A percentile compares a stretch with the other conserved stretches of the same genome.
Evolutionary conservation across 2,888 invertebrate genomes (phyloP).

Genomic region (Schrankia costaestrigalis): DNA sequence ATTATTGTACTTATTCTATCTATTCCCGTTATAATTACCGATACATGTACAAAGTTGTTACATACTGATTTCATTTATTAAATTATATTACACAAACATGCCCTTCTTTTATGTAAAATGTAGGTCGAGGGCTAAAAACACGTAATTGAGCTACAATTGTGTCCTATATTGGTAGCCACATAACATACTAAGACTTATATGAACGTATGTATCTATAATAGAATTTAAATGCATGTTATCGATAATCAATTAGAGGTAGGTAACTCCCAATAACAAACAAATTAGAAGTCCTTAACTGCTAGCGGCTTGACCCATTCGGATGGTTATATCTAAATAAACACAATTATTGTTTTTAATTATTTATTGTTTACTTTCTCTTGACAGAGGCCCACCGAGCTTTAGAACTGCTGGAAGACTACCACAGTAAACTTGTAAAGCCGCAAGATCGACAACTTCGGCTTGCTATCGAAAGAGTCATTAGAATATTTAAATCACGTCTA

Average conservation of each 20-base stretch:
- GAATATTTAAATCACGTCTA: conserved; percentile 98
- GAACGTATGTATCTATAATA: too few species aligned
- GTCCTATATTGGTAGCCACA: too few species aligned
- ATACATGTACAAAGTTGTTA: conserved; percentile 16
- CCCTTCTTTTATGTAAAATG: conserved; percentile 21
- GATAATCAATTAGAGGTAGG: too few species aligned
- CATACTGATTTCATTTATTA: conserved; percentile 16
- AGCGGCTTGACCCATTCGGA: background rate
- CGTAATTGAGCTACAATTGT: background rate
- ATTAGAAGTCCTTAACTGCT: too few species aligned
- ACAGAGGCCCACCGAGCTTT: conserved; percentile 98
- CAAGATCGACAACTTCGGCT: conserved; percentile 97
- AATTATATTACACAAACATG: conserved; percentile 8
- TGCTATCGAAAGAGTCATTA: conserved; percentile 98
- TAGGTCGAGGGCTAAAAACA: conserved; percentile 19
- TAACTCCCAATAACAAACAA: too few species aligned
- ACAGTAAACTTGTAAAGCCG: conserved; percentile 94
- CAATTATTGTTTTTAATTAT: too few species aligned
- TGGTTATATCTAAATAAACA: background rate
- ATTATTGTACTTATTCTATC: conserved; percentile 10
- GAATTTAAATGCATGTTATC: too few species aligned
- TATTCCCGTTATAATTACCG: conserved; percentile 7
- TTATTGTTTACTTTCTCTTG: conserved; percentile 34
- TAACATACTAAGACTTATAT: too few species aligned
- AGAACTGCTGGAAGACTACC: conserved; percentile 99